phyloP scores from a whole-genome alignment of 1,140 invertebrate species.

The Parapsyche elsis region DNA sequence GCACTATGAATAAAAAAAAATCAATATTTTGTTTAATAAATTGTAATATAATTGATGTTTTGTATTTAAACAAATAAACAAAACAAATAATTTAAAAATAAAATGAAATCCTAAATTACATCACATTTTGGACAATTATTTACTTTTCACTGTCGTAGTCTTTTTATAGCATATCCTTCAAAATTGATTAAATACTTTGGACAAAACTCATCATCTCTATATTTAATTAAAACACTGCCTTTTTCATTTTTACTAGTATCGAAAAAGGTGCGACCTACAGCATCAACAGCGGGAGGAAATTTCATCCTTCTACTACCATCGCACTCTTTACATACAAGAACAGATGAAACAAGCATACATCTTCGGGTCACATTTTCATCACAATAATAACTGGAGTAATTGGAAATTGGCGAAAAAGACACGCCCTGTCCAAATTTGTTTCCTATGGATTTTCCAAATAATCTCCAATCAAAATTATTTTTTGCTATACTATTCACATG shows the following conservation, averaged over 20 bases:
- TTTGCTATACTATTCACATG: not conserved
- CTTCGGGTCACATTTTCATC: constrained; percentile 48
- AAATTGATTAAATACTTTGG: constrained; percentile 57
- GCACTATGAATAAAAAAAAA: too few relatives aligned
- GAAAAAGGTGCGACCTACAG: too few relatives aligned
- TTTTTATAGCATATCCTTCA: constrained; percentile 31
- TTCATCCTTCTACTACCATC: not conserved
- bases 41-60: too few relatives aligned
- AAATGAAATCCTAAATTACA: too few relatives aligned
- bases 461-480: constrained; percentile 28
- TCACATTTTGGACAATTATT: too few relatives aligned
- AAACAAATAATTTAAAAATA: too few relatives aligned
- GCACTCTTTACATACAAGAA: constrained; percentile 28
- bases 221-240: constrained; percentile 56
- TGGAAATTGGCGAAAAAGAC: constrained; percentile 56
- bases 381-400: constrained; percentile 57
- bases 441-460: constrained; percentile 47
- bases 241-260: not conserved
- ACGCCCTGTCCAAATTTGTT: constrained; percentile 57
- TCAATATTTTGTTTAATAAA: too few relatives aligned
- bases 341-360: constrained; percentile 54
- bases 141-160: too few relatives aligned
- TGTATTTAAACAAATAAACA: too few relatives aligned
- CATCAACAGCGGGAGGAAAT: too few relatives aligned
- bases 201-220: constrained; percentile 59